A percentile compares a stretch with the other conserved stretches of the same genome.
phyloP scores from a whole-genome alignment of 2,888 invertebrate genomes.

The Tridacna gigas region DNA sequence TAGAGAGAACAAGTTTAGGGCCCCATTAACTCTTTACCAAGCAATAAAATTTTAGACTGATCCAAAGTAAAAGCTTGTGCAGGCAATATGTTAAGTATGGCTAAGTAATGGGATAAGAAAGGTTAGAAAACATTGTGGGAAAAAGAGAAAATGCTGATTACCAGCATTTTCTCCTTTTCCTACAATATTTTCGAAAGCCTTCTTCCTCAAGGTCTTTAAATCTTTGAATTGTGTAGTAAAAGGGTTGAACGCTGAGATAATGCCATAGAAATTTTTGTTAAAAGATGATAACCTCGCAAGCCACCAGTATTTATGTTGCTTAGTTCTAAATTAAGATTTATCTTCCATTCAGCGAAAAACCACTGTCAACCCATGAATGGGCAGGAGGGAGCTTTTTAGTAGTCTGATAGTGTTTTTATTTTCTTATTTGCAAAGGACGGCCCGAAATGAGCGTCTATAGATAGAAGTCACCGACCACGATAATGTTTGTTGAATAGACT shows the following conservation, averaged over 20 bases:
- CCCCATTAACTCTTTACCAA: too few species aligned
- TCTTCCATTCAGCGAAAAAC: slow-evolving; percentile 50
- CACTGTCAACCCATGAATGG: slow-evolving; percentile 60
- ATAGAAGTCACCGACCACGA: slow-evolving; percentile 49
- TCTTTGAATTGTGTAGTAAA: too few species aligned
- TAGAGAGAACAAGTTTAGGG: too few species aligned
- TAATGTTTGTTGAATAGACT: slow-evolving; percentile 48
- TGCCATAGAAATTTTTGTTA: slow-evolving; percentile 49
- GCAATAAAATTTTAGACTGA: too few species aligned
- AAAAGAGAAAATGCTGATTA: too few species aligned
- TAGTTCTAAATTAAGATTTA: slow-evolving; percentile 60
- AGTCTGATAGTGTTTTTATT: slow-evolving; percentile 58
- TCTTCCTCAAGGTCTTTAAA: too few species aligned
- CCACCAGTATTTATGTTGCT: slow-evolving; percentile 61
- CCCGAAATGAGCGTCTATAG: slow-evolving; percentile 38
- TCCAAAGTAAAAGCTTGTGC: too few species aligned
- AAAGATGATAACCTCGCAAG: slow-evolving; percentile 62
- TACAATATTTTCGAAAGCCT: too few species aligned
- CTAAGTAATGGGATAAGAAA: too few species aligned
- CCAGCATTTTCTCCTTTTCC: too few species aligned
- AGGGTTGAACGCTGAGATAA: slow-evolving; percentile 41
- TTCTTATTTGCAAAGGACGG: slow-evolving; percentile 57
- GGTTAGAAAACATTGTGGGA: too few species aligned
- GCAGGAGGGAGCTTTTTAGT: slow-evolving; percentile 26
- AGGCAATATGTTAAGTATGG: too few species aligned